Evolutionary conservation across 2,888 invertebrate genomes (phyloP), one percentile per base, ranked within the genome.

Genomic region (Dryadula phaetusa): DNA sequence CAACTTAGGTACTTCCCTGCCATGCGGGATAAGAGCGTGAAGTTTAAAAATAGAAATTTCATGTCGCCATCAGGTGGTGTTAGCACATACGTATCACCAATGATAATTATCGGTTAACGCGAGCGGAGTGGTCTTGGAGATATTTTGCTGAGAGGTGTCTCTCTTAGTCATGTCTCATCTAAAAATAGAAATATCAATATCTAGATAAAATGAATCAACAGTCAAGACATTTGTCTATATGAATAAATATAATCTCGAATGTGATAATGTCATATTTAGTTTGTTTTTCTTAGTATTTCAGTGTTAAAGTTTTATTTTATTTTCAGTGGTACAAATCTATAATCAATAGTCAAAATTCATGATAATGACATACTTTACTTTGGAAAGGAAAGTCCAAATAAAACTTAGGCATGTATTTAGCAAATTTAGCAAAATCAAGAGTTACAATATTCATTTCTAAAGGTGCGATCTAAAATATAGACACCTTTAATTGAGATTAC

Each of bases 191-290:
- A 18, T 37, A 22, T 54, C 20, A 14, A 5, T 20, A 37, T 54
- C 53, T 32, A 53, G 14, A 54, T 54, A 37, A 7, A 37, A 34
- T 20, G 10, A 54, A 54, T 53, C 53, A n/a, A n/a, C n/a, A n/a
- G n/a, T n/a, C n/a, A 12, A 20, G 18, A 22, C 47, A 14, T n/a
- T n/a, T 49, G 25, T 49, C 0, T 20, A 12, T 1, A 22, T 47
- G 14, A 6, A 25, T 12, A 37, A 37, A 37, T 37, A 37, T 37
- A 37, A 37, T 37, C 37, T 37, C 5, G 1, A 8, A 37, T 37
- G 37, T 2, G 37, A 37, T 37, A 37, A 37, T 12, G 37, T 37
- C 37, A 12, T 37, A 37, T 7, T 1, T 32, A 37, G 37, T 37
- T 37, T 12, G 12, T 12, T 10, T 37, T 37, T 37, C 32, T 34